These are phyloP conservation scores for Drosophila demipolita DNA, from an alignment of 2,888 invertebrate genomes.

Conservation along the genomic window DNA sequence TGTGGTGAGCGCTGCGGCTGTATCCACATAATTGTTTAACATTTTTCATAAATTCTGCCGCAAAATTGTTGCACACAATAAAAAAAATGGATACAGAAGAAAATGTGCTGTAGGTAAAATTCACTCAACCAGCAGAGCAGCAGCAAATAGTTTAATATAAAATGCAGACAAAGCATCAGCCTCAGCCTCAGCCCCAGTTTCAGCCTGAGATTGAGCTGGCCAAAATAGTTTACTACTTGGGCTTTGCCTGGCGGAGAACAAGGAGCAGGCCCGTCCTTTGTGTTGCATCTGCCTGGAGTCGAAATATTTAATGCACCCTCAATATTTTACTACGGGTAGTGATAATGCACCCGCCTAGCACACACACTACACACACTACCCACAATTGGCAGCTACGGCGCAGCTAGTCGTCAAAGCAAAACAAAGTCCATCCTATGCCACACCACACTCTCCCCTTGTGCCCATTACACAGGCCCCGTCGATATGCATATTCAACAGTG, in stretches of 20 bases:
- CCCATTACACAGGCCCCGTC: constrained; percentile 5
- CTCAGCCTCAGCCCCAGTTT: constrained; percentile 9
- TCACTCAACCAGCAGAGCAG: constrained; percentile 31
- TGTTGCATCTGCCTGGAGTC: constrained; percentile 38
- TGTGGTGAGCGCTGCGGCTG: constrained; percentile 43
- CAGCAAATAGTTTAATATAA: constrained; percentile 72
- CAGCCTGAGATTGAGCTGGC: constrained; percentile 22
- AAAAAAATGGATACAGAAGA: constrained; percentile 21
- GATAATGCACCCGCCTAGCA: constrained; percentile 67
- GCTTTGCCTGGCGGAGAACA: constrained; percentile 12
- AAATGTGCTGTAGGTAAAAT: constrained; percentile 39
- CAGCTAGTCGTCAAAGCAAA: constrained; percentile 65
- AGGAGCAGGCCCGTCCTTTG: constrained; percentile 24
- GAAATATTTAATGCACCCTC: constrained; percentile 74
- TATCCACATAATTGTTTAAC: constrained; percentile 67
- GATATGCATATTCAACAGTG: constrained; percentile 78
- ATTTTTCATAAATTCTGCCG: constrained; percentile 69
- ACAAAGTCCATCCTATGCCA: constrained; percentile 41
- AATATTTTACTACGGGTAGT: constrained; percentile 62
- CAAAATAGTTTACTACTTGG: constrained; percentile 51
- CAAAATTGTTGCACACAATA: constrained; percentile 55
- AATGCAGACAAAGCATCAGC: constrained; percentile 67
- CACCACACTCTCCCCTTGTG: neutral
- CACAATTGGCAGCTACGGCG: constrained; percentile 34
- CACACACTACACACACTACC: constrained; percentile 2